Base-by-base conservation (phyloP, 2,113 vertebrate genomes). In the Erinaceus europaeus region DNA sequence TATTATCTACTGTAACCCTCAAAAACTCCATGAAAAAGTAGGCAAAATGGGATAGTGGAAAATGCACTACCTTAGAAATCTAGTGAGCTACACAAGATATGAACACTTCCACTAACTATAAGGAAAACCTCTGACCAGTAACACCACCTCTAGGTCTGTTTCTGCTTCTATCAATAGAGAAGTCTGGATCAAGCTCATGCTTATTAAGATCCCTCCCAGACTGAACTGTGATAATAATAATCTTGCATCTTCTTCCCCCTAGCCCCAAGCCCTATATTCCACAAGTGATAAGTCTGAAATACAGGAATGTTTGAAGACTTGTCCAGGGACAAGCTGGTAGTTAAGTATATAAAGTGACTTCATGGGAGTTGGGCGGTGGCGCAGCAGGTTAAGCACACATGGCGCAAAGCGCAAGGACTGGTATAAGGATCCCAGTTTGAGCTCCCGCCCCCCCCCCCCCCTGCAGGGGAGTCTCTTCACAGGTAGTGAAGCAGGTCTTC, bases 261-360 rank as follows among this genome's bases (percentile, higher is more conserved):
- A n/a, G n/a, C n/a, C n/a, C n/a, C n/a, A n/a, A n/a, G n/a, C n/a
- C 36, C 18, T 67, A 40, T n/a, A 78, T 65, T 84, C 74, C 73
- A 84, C 2, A 65, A n/a, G 67, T 38, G 25, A 82, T 69, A 87
- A 84, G 80, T 68, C 34, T 6, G 27, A 69, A 38, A 42, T 34
- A 78, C 3, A 77, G n/a, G 72, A 62, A 52, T 62, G 40, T 72
- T 44, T 82, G n/a, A 85, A 91, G 83, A 64, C 29, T 57, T 75
- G 44, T 59, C 25, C 15, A 59, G 71, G 57, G 57, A 83, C 71
- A 92, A 44, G 83, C 4, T 44, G 71, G 46, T 2, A 87, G 44
- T 55, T 65, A 87, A 88, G 65, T 27, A 36, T 36, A 89, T 48
- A 67, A 27, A 9, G 32, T 38, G 29, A n/a, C n/a, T n/a, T n/a